These are phyloP conservation scores for Elmis aenea DNA, from an alignment of 2,888 invertebrate species.

Conservation along the genomic window DNA sequence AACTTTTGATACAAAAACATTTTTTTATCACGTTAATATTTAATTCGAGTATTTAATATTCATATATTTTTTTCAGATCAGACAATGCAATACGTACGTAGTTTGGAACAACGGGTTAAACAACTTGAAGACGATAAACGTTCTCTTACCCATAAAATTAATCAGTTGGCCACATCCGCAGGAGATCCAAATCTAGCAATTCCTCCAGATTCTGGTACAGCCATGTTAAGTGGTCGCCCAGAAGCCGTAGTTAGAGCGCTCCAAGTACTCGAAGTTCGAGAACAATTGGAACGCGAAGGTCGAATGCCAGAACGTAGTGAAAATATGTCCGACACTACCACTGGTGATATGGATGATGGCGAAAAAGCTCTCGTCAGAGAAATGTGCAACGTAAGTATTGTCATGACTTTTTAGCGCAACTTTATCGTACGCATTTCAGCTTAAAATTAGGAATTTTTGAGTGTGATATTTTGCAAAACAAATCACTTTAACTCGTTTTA, in stretches of 20 bases:
- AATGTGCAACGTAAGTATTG: conserved; percentile 80
- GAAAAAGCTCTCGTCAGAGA: conserved; percentile 90
- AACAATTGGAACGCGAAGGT: conserved; percentile 74
- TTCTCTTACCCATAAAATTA: conserved; percentile 51
- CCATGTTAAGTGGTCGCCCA: conserved; percentile 64
- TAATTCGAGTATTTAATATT: too few relatives aligned
- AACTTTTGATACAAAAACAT: too few relatives aligned
- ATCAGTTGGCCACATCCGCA: conserved; percentile 46
- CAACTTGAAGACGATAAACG: conserved; percentile 77
- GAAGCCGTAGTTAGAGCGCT: conserved; percentile 91
- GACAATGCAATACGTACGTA: conserved; percentile 86
- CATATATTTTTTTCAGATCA: conserved; percentile 54
- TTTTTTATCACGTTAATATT: too few relatives aligned
- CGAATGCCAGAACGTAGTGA: conserved; percentile 31
- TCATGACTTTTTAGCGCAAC: background rate
- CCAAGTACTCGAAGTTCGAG: conserved; percentile 86
- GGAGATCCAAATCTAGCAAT: conserved; percentile 42
- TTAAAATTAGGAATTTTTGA: too few relatives aligned
- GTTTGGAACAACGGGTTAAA: conserved; percentile 81
- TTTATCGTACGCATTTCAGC: too few relatives aligned
- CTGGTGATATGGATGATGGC: conserved; percentile 72
- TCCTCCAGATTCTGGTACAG: conserved; percentile 36
- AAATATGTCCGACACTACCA: conserved; percentile 36
- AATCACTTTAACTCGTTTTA: too few relatives aligned
- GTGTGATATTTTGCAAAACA: too few relatives aligned